Base-by-base conservation (phyloP, 2,797 vertebrate species). In the Microctenopoma lineatum region DNA sequence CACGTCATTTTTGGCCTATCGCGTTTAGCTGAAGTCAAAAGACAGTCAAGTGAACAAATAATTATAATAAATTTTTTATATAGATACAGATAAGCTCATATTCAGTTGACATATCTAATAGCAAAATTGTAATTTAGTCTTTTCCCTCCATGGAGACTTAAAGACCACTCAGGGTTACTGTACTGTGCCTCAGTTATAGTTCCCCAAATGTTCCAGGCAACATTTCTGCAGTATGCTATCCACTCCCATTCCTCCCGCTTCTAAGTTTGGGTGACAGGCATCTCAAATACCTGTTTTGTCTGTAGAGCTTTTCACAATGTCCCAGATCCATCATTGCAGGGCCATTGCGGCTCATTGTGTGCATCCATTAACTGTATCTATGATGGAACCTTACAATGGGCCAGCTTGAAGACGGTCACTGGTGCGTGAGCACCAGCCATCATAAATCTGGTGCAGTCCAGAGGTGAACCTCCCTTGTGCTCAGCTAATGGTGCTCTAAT, bases 281-380 rank as follows among this genome's bases (percentile, higher is more conserved):
- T 84, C 68, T 81, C 68, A 85, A 85, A 84, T 84, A 87, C 76
- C 77, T 72, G 66, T 58, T 73, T 87, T 68, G 80, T 80, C 86
- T 88, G 80, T 83, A 64, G 87, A 83, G 86, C 83, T 83, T 80
- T 90, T 80, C 83, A 88, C 82, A 77, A 72, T 85, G 89, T 77
- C 82, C 86, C 70, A 89, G 85, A 91, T 93, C 87, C 84, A 87
- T 92, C 88, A 89, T 80, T 41, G 63, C 80, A 51, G 73, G 83
- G 84, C 81, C 84, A 85, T 72, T 64, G 80, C 84, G 82, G 80
- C 83, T 81, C 87, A 86, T 81, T 90, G 89, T 88, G 81, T 65
- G 78, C 83, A 85, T 88, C 88, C 89, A 91, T 93, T 92, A 91
- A 89, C 84, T 87, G 81, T 84, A 90, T 84, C 80, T 81, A 81